phyloP scores from a whole-genome alignment of 2,888 invertebrate genomes.

The Nemotelus nigrinus region DNA sequence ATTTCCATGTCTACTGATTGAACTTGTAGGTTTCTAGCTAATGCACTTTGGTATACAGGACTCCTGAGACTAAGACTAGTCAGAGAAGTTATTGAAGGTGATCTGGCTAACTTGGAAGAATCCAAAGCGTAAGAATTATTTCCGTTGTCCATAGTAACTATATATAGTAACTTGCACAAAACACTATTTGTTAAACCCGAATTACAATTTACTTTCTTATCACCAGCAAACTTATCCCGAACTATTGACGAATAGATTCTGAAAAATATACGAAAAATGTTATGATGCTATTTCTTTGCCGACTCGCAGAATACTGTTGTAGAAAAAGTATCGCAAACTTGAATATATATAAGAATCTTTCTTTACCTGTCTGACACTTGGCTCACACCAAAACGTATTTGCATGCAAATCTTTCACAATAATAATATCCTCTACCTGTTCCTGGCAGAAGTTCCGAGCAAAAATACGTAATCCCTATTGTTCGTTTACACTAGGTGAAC shows the following conservation, averaged over 20 bases:
- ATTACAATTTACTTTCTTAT: too few species aligned
- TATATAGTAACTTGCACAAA: too few species aligned
- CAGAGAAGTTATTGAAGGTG: background rate
- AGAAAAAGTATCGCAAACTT: background rate
- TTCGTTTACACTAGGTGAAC: background rate
- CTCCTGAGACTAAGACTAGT: background rate
- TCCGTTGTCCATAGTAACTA: too few species aligned
- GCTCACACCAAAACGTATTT: too few species aligned
- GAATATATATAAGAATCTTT: background rate
- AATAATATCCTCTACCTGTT: background rate
- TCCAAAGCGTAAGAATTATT: too few species aligned
- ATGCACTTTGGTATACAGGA: background rate
- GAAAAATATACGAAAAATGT: too few species aligned
- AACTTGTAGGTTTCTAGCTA: conserved; percentile 7
- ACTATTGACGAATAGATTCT: too few species aligned
- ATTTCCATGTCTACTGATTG: background rate
- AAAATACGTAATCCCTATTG: conserved; percentile 14
- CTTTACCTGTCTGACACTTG: too few species aligned
- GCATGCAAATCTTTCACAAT: too few species aligned
- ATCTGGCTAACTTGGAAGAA: background rate
- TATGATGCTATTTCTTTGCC: too few species aligned
- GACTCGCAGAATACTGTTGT: background rate
- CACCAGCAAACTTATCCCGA: too few species aligned
- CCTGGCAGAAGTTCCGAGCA: background rate
- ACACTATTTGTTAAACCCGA: too few species aligned